Percentiles rank a stretch among this genome's conserved stretches.
These are phyloP conservation scores for Aviceda subcristata DNA, from an alignment of 2,113 vertebrate genomes.

Conservation along the genomic window DNA sequence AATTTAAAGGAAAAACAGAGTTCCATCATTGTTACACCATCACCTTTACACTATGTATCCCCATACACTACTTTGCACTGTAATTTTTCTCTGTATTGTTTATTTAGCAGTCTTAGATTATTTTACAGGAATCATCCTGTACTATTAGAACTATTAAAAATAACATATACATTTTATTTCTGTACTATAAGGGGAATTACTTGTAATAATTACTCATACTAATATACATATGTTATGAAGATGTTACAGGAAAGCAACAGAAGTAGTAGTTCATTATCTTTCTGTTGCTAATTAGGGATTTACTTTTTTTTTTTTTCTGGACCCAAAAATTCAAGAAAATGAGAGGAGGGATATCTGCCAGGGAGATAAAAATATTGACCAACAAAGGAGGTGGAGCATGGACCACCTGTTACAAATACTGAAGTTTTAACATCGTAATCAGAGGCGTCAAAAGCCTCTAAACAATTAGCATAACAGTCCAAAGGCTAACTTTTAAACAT, in stretches of 20 bases:
- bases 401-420: background rate
- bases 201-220: background rate
- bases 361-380: constrained; percentile 18
- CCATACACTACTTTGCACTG: background rate
- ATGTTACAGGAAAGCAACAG: background rate
- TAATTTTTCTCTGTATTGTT: background rate
- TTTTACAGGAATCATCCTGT: background rate
- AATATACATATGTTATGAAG: background rate
- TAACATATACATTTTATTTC: background rate
- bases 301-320: background rate
- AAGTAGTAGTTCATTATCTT: background rate
- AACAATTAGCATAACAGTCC: background rate
- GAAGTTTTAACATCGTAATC: background rate
- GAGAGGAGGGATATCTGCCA: background rate
- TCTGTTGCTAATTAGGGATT: constrained; percentile 2
- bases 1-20: constrained; percentile 22
- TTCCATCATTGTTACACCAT: constrained; percentile 35
- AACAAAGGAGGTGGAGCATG: background rate
- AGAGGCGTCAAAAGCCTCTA: background rate
- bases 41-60: constrained; percentile 20
- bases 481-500: background rate
- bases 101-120: background rate
- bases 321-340: background rate
- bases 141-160: background rate
- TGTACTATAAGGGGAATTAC: background rate